These are phyloP conservation scores for Microtus pennsylvanicus DNA, from an alignment of 2,113 vertebrate species.

Conservation along the genomic window DNA sequence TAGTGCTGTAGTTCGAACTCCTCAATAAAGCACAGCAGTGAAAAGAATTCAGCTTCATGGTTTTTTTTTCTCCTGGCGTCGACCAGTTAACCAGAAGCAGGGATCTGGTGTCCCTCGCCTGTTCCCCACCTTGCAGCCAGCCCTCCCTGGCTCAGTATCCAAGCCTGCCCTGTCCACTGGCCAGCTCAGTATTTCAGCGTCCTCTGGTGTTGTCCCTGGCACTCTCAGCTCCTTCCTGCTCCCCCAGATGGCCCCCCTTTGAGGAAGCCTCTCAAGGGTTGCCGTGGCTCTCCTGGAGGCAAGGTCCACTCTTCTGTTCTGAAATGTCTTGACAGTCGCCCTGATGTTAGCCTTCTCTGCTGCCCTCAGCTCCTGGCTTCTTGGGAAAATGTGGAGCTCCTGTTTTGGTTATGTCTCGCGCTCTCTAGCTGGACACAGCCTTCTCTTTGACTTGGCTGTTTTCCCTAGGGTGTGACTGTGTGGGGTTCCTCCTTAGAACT, in stretches of 20 bases:
- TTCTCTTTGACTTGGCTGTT: too few species aligned
- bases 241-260: accelerated
- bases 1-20: conserved; percentile 88
- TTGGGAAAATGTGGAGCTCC: too few species aligned
- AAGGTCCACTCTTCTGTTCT: background rate
- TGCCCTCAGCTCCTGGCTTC: background rate
- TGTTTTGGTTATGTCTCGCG: accelerated
- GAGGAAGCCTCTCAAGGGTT: too few species aligned
- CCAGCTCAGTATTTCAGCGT: too few species aligned
- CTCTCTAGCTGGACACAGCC: too few species aligned
- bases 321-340: background rate
- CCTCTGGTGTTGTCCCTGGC: background rate
- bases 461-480: too few species aligned
- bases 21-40: conserved; percentile 88
- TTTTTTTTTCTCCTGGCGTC: background rate
- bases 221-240: accelerated
- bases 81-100: conserved; percentile 10
- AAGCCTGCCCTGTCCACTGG: too few species aligned
- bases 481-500: too few species aligned
- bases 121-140: too few species aligned
- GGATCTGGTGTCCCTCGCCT: background rate
- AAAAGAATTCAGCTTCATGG: conserved; percentile 58
- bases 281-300: background rate
- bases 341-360: accelerated
- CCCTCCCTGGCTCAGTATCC: accelerated